Evolutionary conservation across 2,113 vertebrate species (phyloP).

Genomic region (Paradisaea rubra): DNA sequence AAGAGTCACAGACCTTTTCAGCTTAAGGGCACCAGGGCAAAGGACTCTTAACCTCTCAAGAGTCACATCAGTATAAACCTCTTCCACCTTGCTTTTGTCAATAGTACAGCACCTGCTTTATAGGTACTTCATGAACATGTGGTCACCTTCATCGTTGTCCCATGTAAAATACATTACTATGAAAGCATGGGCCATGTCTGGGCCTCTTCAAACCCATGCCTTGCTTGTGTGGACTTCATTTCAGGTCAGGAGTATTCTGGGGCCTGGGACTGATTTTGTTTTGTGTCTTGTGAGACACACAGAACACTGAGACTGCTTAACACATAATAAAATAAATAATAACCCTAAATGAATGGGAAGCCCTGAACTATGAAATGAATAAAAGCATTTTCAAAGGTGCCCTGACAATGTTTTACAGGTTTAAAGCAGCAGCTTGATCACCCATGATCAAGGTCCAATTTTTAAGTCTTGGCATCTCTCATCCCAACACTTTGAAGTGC

Average conservation of each 20-base stretch:
- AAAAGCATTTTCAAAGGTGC: conserved; percentile 13
- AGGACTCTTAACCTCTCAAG: not conserved
- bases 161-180: not conserved
- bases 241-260: not conserved
- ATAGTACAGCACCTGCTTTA: not conserved
- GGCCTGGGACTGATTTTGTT: not conserved
- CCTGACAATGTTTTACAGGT: not conserved
- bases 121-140: not conserved
- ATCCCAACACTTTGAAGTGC: not conserved
- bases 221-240: not conserved
- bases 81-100: not conserved
- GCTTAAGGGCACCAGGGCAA: not conserved
- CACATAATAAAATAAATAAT: conserved; percentile 28
- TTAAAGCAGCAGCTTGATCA: not conserved
- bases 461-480: not conserved
- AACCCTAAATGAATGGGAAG: conserved; percentile 6
- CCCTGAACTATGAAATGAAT: not conserved
- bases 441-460: not conserved
- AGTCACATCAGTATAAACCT: not conserved
- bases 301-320: not conserved
- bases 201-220: not conserved
- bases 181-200: not conserved
- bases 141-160: not conserved
- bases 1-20: not conserved
- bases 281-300: not conserved